Percentiles rank a stretch among this genome's conserved stretches.
These are phyloP conservation scores for Antitype chi DNA, from an alignment of 2,888 invertebrate genomes.

Conservation along the genomic window DNA sequence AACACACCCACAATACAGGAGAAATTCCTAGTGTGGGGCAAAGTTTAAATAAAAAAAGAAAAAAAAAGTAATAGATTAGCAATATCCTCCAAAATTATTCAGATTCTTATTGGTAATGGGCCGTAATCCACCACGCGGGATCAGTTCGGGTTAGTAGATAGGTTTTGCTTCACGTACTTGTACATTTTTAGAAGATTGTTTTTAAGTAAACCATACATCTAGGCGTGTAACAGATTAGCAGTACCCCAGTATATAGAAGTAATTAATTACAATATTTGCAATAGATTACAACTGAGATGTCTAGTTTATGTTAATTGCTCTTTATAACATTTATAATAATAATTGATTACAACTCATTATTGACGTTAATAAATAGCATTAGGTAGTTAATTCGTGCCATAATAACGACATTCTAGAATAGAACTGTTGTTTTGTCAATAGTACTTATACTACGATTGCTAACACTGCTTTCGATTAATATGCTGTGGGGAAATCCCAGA, in stretches of 20 bases:
- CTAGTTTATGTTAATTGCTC: conserved; percentile 8
- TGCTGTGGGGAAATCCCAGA: not conserved
- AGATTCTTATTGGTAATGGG: too few relatives aligned
- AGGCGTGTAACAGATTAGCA: conserved; percentile 24
- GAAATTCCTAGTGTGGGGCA: too few relatives aligned
- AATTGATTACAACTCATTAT: conserved; percentile 8
- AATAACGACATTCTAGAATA: not conserved
- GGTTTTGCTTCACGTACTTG: too few relatives aligned
- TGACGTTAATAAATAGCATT: conserved; percentile 27
- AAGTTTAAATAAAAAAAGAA: too few relatives aligned
- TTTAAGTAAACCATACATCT: not conserved
- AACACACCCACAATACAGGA: too few relatives aligned
- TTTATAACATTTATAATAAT: not conserved
- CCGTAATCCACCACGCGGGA: too few relatives aligned
- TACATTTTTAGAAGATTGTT: too few relatives aligned
- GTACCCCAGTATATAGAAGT: conserved; percentile 3
- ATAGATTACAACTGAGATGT: conserved; percentile 19
- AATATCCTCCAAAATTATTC: too few relatives aligned
- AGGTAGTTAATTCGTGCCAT: conserved; percentile 1
- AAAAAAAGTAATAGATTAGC: too few relatives aligned
- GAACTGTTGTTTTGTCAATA: conserved; percentile 15
- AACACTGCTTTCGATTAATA: conserved; percentile 24
- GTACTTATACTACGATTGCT: conserved; percentile 9
- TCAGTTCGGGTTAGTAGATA: too few relatives aligned
- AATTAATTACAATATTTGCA: conserved; percentile 42